A percentile compares a stretch with the other conserved stretches of the same genome.
Conservation (phyloP, 2,888 invertebrate species). For the Epistrophella euchroma region DNA sequence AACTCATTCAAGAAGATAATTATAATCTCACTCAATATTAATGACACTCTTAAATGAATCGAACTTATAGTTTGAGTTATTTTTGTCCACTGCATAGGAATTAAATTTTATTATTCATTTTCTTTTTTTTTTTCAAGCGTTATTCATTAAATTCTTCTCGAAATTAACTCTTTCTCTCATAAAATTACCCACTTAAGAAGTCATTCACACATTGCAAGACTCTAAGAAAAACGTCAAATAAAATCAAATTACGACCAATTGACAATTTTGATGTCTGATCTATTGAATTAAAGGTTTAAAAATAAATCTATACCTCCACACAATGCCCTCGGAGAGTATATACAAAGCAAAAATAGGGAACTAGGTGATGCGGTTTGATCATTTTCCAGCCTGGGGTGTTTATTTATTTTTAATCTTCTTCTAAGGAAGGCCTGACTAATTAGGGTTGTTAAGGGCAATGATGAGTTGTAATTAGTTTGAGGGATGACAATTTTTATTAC, state of each 20-base stretch:
- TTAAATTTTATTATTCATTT: background rate
- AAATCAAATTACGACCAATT: slow-evolving; percentile 2
- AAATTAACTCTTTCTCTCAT: background rate
- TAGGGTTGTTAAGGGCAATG: slow-evolving; percentile 50
- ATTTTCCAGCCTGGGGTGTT: slow-evolving; percentile 27
- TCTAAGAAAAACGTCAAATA: background rate
- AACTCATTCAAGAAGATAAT: background rate
- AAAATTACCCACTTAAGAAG: background rate
- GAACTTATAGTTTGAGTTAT: slow-evolving; percentile 32
- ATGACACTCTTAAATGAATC: slow-evolving; percentile 25
- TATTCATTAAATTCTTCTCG: background rate
- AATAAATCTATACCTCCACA: slow-evolving; percentile 36
- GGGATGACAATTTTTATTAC: slow-evolving; percentile 53
- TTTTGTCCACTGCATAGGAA: background rate
- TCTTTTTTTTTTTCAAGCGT: background rate
- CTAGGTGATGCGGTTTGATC: slow-evolving; percentile 30
- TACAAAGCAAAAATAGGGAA: slow-evolving; percentile 8
- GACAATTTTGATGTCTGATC: background rate
- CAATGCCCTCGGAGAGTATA: background rate
- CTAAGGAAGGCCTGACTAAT: slow-evolving; percentile 3
- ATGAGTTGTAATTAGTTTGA: slow-evolving; percentile 46
- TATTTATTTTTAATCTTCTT: slow-evolving; percentile 64
- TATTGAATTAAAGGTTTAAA: slow-evolving; percentile 30
- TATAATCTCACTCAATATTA: background rate
- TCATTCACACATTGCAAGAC: background rate